phyloP scores from a whole-genome alignment of 1,140 invertebrate genomes.

The Brachionus koreanus region DNA sequence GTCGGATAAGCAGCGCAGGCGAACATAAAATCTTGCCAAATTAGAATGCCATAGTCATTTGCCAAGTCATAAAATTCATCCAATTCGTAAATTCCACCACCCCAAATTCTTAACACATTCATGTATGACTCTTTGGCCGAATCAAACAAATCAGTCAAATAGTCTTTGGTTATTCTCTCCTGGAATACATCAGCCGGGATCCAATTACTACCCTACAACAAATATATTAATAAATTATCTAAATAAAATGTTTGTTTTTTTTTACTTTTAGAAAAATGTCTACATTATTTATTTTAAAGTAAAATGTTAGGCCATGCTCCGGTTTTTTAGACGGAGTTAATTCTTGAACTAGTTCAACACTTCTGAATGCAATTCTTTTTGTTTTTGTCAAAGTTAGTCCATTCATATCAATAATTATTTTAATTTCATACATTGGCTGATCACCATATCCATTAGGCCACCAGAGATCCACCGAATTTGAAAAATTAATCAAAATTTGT shows the following conservation, averaged over 20 bases:
- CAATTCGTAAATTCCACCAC: conserved; percentile 66
- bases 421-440: conserved; percentile 72
- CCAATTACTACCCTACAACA: conserved; percentile 74
- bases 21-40: conserved; percentile 80
- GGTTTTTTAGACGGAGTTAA: not conserved
- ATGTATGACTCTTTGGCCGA: conserved; percentile 76
- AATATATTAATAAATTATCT: not conserved
- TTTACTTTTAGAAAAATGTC: conserved; percentile 80
- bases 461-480: conserved; percentile 64
- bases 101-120: conserved; percentile 94
- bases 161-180: conserved; percentile 65
- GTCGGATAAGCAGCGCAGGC: conserved; percentile 91
- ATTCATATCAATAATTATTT: conserved; percentile 58
- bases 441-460: conserved; percentile 90
- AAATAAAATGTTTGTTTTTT: not conserved
- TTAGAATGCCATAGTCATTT: conserved; percentile 59
- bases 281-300: conserved; percentile 78
- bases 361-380: conserved; percentile 76
- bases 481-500: not conserved
- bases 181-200: conserved; percentile 84
- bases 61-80: conserved; percentile 80
- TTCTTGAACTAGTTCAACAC: conserved; percentile 66
- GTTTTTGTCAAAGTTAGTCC: conserved; percentile 51
- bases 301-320: conserved; percentile 67
- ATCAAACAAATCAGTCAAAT: conserved; percentile 62